Conservation (phyloP, 2,113 vertebrate genomes). For the Oenanthe oenanthe region DNA sequence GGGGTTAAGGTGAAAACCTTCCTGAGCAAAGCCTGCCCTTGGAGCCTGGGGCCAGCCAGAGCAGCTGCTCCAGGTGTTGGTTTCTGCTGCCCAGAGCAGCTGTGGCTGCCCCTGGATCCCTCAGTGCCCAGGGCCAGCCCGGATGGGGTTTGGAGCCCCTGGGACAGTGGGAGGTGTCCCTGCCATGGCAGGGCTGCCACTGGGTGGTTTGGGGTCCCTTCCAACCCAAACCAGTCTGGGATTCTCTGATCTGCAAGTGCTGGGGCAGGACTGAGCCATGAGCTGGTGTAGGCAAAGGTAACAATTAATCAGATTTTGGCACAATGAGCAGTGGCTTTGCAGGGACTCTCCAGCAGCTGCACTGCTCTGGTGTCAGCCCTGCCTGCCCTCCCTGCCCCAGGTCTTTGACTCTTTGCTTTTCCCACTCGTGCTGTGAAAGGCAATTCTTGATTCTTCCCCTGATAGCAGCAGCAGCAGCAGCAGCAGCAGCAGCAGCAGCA, state of each 20-base stretch:
- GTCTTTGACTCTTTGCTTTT: background rate
- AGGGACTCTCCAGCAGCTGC: background rate
- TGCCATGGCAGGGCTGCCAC: background rate
- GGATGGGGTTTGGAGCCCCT: background rate
- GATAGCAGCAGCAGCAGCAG: too few species aligned
- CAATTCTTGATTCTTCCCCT: background rate
- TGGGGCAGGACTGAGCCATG: background rate
- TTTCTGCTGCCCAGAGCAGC: background rate
- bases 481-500: too few species aligned
- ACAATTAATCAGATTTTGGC: rapidly evolving
- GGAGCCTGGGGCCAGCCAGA: rapidly evolving
- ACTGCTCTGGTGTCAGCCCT: background rate
- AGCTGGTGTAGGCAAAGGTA: background rate
- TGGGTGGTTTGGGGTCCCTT: rapidly evolving
- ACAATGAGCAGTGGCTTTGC: rapidly evolving
- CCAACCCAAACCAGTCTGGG: rapidly evolving
- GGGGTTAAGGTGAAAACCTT: background rate
- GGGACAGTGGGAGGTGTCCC: background rate
- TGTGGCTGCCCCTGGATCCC: background rate
- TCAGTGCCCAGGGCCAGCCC: background rate
- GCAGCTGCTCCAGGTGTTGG: background rate
- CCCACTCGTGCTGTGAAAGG: background rate
- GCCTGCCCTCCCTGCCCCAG: background rate
- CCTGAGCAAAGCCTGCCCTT: background rate
- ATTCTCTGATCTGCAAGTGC: rapidly evolving